Evolutionary conservation across 2,888 invertebrate genomes (phyloP), one percentile per base, ranked within the genome.

Genomic region (Ochlodes sylvanus): DNA sequence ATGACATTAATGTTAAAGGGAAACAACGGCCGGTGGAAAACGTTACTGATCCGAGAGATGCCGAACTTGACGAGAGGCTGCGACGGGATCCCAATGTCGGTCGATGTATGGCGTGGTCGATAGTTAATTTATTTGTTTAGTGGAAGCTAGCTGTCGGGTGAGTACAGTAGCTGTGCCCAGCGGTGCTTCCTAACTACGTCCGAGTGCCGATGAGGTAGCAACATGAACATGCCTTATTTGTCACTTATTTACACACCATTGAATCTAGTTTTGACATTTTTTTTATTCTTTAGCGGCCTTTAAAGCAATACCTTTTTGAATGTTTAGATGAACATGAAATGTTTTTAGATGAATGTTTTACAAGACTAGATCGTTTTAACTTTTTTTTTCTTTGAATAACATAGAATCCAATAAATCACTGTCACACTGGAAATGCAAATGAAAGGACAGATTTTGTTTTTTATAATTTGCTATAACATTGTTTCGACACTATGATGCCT

Each of bases 101-200:
- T 56, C 32, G 44, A 57, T 73, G 75, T 72, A 79, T 82, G 81
- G 69, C 83, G 83, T 85, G 74, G 75, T 82, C 79, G 80, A 83
- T 79, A 86, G 90, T 91, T 90, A 91, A 91, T 87, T 86, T 76
- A 86, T 89, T 88, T 88, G 87, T 89, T 89, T 87, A 89, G 89
- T 89, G 80, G 71, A 89, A 90, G 91, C 90, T 82, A 82, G 88
- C 88, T 83, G 80, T 86, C 74, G 81, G 82, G 88, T 90, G 81
- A 90, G 87, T 76, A 38, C 71, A 76, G 75, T 80, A 82, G 83
- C 82, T 81, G 88, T 84, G 78, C 80, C 67, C 62, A 47, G 62
- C 61, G 34, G 67, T 68, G 80, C 82, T 77, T 76, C 65, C 83
- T 86, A 87, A 80, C 87, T 89, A 87, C 85, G 79, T 70, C 69